Evolutionary conservation across 2,888 invertebrate genomes (phyloP), one percentile per base, ranked within the genome.

Genomic region (Drosophila mimetica): DNA sequence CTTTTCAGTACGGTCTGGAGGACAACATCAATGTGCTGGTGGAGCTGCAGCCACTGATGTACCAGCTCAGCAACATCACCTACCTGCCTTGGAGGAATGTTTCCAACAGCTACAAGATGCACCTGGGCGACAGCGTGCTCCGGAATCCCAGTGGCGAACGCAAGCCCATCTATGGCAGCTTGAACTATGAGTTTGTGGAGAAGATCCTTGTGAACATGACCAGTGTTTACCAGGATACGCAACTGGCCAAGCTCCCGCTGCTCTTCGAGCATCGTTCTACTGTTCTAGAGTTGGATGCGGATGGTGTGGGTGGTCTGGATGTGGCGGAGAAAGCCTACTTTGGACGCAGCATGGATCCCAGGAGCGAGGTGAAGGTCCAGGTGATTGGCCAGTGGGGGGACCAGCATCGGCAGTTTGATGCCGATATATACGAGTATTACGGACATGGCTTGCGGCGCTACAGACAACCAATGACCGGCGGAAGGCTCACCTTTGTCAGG

Each of bases 301-400:
- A 79, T 3, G 91, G 91, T n/a, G 61, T 84, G 13, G 90, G 90
- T 4, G 89, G 87, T 4, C 16, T 89, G 11, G 79, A 90, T 54
- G 79, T 90, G 6, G 77, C 82, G 42, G 79, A 90, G 76, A 90
- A 89, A 81, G 80, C 88, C 0, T 89, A 81, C 36, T 91, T 88
- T 28, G 90, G 90, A 0, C 91, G 90, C 14, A 74, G 74, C 14
- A 86, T 90, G 87, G 88, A 89, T 51, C 71, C 91, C 0, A 78
- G 76, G 16, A 85, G 87, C 8, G 86, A 82, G 22, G 86, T 89
- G 6, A 82, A 84, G 46, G 82, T 90, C 0, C 90, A 91, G 53
- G 75, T 90, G 4, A 88, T 90, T 55, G 90, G 90, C 0, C 91
- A 90, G 50, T 90, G 90, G 90, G 81, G 82, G 1, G 90, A 90